These are phyloP conservation scores for Xenopus borealis DNA, from an alignment of 2,113 vertebrate species.

Conservation along the genomic window DNA sequence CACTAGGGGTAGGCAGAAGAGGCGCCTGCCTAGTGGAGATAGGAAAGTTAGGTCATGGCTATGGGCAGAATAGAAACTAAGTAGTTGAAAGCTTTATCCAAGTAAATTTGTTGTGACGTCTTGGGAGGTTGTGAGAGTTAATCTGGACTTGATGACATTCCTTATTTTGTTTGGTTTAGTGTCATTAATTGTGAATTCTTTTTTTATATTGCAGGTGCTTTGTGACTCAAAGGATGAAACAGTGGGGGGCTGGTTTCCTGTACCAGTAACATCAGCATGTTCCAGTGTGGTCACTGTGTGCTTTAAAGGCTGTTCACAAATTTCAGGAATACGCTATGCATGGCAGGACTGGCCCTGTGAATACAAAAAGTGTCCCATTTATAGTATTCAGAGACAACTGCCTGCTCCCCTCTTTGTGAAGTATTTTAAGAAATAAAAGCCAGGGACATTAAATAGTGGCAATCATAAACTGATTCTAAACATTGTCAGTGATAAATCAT, in stretches of 20 bases:
- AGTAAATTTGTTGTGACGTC: too few species aligned
- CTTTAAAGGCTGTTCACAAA: constrained; percentile 47
- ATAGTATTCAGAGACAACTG: constrained; percentile 63
- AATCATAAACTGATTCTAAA: too few species aligned
- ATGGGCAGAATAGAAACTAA: too few species aligned
- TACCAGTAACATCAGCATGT: constrained; percentile 46
- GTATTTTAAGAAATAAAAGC: constrained; percentile 7
- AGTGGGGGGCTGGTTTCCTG: constrained; percentile 62
- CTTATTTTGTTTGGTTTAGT: neutral
- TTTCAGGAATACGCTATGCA: constrained; percentile 75
- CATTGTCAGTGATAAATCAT: too few species aligned
- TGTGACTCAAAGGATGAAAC: constrained; percentile 56
- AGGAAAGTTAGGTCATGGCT: too few species aligned
- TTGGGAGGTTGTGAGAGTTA: too few species aligned
- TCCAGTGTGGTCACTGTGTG: constrained; percentile 56
- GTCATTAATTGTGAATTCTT: neutral
- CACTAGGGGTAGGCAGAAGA: too few species aligned
- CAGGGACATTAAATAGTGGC: too few species aligned
- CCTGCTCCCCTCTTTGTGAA: constrained; percentile 77
- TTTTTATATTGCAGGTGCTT: constrained; percentile 63
- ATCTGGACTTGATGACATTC: neutral
- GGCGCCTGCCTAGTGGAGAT: too few species aligned
- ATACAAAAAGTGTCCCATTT: constrained; percentile 78
- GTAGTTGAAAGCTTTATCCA: too few species aligned
- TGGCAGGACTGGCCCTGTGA: constrained; percentile 86